phyloP scores from a whole-genome alignment of 2,888 invertebrate species.

The Pheosia gnoma region DNA sequence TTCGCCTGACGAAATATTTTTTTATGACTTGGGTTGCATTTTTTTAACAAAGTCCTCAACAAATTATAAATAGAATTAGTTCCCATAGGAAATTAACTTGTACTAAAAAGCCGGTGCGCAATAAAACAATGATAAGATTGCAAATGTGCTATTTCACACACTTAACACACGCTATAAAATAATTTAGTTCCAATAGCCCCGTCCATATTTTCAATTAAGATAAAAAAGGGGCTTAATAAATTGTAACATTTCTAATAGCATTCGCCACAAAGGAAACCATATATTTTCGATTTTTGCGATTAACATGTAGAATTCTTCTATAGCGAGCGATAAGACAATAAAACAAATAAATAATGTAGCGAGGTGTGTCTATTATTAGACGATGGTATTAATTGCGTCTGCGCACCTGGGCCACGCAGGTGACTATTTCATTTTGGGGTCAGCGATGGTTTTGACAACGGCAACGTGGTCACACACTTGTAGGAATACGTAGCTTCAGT shows the following conservation, averaged over 20 bases:
- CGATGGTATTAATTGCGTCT: conserved; percentile 74
- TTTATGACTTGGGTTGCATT: too few species aligned
- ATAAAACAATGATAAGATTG: conserved; percentile 66
- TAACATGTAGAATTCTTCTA: conserved; percentile 49
- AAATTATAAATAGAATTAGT: conserved; percentile 22
- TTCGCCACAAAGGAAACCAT: conserved; percentile 59
- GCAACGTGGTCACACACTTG: conserved; percentile 50
- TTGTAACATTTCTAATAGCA: conserved; percentile 44
- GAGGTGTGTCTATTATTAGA: conserved; percentile 67
- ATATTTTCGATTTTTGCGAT: conserved; percentile 47
- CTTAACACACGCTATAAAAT: conserved; percentile 54
- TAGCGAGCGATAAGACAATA: conserved; percentile 57
- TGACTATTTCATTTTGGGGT: conserved; percentile 76
- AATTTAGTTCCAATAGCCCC: conserved; percentile 47
- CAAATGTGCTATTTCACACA: conserved; percentile 66
- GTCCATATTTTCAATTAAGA: conserved; percentile 68
- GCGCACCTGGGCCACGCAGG: conserved; percentile 79
- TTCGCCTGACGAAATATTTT: too few species aligned
- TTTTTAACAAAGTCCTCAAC: too few species aligned
- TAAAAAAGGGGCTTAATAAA: conserved; percentile 58
- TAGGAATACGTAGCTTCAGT: conserved; percentile 57
- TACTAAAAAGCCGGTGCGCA: conserved; percentile 47
- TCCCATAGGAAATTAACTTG: conserved; percentile 68
- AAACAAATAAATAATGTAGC: conserved; percentile 66
- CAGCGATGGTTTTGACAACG: conserved; percentile 69